phyloP scores from a whole-genome alignment of 2,797 vertebrate species.

The Myotis myotis region DNA sequence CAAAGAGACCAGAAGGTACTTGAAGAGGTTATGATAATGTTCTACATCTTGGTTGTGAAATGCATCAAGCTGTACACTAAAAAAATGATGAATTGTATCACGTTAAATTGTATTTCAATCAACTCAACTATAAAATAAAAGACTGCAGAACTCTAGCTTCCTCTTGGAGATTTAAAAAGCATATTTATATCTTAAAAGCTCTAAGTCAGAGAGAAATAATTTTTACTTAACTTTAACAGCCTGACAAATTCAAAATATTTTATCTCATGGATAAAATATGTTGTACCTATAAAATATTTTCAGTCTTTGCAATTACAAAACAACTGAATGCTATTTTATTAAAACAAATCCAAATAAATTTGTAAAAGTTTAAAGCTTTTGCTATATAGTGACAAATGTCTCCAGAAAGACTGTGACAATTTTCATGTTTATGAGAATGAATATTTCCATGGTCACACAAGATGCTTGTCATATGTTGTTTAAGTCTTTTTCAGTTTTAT shows the following conservation, averaged over 20 bases:
- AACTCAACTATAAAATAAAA: neutral
- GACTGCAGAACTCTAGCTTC: neutral
- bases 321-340: neutral
- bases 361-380: neutral
- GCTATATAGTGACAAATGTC: neutral
- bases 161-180: neutral
- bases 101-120: neutral
- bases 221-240: conserved; percentile 1
- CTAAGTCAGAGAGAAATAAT: neutral
- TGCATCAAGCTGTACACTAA: neutral
- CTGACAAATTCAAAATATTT: neutral
- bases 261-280: neutral
- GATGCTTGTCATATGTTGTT: neutral
- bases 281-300: neutral
- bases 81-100: neutral
- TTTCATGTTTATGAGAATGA: neutral
- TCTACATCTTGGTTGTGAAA: neutral
- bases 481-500: neutral
- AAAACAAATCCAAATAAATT: neutral
- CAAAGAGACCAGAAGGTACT: neutral
- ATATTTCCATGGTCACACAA: neutral
- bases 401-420: neutral
- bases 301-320: neutral
- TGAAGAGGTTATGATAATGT: neutral
- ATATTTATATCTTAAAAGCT: neutral